Percentiles rank a stretch among this genome's conserved stretches.
phyloP scores from a whole-genome alignment of 2,113 vertebrate species.

The Nothoprocta perdicaria region DNA sequence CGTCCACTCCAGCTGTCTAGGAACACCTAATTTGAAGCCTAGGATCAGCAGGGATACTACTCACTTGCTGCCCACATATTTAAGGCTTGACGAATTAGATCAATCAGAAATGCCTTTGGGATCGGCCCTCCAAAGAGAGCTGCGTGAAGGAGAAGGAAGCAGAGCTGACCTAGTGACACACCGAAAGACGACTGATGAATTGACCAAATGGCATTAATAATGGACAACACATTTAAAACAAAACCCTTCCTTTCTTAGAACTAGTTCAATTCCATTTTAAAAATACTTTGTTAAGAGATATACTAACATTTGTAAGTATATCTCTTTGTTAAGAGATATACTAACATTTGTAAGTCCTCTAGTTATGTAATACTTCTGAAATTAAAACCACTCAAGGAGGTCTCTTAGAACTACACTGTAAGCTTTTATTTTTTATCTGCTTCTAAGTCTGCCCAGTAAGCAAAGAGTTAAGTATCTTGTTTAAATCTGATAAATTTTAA shows the following conservation, averaged over 20 bases:
- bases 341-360: no score
- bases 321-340: not conserved
- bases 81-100: not conserved
- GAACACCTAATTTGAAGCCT: not conserved
- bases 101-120: not conserved
- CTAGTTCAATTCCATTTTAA: not conserved
- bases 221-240: not conserved
- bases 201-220: not conserved
- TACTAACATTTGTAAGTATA: no score
- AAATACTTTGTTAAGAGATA: not conserved
- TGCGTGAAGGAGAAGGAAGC: not conserved
- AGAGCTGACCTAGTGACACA: not conserved
- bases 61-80: not conserved
- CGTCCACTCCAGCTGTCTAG: not conserved
- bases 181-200: not conserved
- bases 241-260: not conserved
- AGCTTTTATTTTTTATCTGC: not conserved
- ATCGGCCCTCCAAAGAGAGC: not conserved
- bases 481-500: slow-evolving; percentile 10
- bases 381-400: not conserved
- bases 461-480: not conserved
- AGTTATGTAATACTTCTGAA: not conserved
- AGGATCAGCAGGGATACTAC: not conserved
- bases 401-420: not conserved
- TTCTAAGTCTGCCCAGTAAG: not conserved